phyloP scores from a whole-genome alignment of 2,797 vertebrate genomes.

The Chaetodon trifasciatus region DNA sequence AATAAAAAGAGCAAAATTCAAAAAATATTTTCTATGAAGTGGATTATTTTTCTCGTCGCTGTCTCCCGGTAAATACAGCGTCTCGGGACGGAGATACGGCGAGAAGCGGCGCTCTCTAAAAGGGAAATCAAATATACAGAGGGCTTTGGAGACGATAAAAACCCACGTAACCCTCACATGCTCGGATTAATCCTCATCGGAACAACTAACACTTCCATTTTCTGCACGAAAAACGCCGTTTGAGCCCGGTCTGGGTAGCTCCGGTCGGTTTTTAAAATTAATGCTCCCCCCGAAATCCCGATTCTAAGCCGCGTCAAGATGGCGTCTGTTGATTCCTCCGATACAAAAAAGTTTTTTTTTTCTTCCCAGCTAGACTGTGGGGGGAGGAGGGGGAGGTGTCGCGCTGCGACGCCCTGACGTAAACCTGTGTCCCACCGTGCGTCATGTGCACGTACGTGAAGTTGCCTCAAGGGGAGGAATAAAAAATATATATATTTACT shows the following conservation, averaged over 20 bases:
- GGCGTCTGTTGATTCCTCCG: slow-evolving; percentile 99
- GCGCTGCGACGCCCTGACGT: slow-evolving; percentile 84
- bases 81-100: slow-evolving; percentile 79
- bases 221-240: slow-evolving; percentile 73
- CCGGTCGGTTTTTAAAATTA: slow-evolving; percentile 84
- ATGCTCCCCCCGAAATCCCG: slow-evolving; percentile 86
- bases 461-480: slow-evolving; percentile 70
- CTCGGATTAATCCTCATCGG: slow-evolving; percentile 75
- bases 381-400: slow-evolving; percentile 75
- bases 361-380: slow-evolving; percentile 85
- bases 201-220: slow-evolving; percentile 67
- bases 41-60: slow-evolving; percentile 81
- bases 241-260: slow-evolving; percentile 67
- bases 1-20: slow-evolving; percentile 82
- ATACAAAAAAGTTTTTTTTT: slow-evolving; percentile 91
- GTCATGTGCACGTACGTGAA: slow-evolving; percentile 76
- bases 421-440: slow-evolving; percentile 76
- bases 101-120: slow-evolving; percentile 87
- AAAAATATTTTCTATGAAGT: slow-evolving; percentile 82
- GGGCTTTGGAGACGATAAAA: slow-evolving; percentile 85
- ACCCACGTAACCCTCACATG: slow-evolving; percentile 76
- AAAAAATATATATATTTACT: slow-evolving; percentile 10
- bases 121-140: slow-evolving; percentile 90
- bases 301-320: slow-evolving; percentile 93
- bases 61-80: slow-evolving; percentile 79